Percentiles rank a stretch among this genome's conserved stretches.
Evolutionary conservation across 2,888 invertebrate genomes (phyloP).

Genomic region (Cryptophagus acutangulus): DNA sequence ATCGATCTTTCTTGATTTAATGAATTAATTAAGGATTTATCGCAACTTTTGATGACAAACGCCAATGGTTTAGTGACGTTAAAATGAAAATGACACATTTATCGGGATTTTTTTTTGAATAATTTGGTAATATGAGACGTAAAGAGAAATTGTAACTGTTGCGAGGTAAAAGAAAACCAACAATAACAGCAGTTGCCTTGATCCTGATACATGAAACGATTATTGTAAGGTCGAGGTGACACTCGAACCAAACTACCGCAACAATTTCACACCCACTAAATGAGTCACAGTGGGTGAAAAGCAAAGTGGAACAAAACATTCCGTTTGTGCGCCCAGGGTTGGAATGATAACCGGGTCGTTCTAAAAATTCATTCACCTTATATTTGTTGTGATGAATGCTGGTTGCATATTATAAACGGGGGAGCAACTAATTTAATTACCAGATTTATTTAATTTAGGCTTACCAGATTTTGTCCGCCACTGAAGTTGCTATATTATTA

Average conservation of each 20-base stretch:
- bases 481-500: too few relatives aligned
- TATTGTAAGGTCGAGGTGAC: constrained; percentile 26
- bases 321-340: constrained; percentile 20
- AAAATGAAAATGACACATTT: too few relatives aligned
- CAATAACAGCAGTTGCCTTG: constrained; percentile 23
- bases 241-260: constrained; percentile 20
- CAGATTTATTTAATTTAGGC: too few relatives aligned
- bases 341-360: too few relatives aligned
- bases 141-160: too few relatives aligned
- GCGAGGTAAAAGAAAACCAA: background rate
- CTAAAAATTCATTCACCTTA: constrained; percentile 37
- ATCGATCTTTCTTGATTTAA: too few relatives aligned
- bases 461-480: too few relatives aligned
- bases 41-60: too few relatives aligned
- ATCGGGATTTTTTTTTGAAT: too few relatives aligned
- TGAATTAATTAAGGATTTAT: too few relatives aligned
- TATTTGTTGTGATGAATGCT: constrained; percentile 46
- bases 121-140: too few relatives aligned
- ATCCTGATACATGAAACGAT: constrained; percentile 22
- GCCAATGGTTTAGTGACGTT: too few relatives aligned
- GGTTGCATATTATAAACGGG: constrained; percentile 49
- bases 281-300: constrained; percentile 27
- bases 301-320: constrained; percentile 16
- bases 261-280: constrained; percentile 23
- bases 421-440: constrained; percentile 40